Evolutionary conservation across 2,113 vertebrate genomes (phyloP).

Genomic region (Hydropotes inermis): DNA sequence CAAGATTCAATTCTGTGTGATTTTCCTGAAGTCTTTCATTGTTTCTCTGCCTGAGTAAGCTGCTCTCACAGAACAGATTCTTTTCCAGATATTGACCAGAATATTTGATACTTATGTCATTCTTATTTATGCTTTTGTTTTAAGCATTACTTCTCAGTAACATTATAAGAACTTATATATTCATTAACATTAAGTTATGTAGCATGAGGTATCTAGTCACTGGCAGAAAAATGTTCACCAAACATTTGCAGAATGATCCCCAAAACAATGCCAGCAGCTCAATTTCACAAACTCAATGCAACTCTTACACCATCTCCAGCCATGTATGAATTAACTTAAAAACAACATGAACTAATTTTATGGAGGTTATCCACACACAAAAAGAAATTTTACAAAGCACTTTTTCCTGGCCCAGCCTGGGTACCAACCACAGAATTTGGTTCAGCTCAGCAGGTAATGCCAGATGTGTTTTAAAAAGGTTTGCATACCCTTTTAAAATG

Average conservation of each 20-base stretch:
- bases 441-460: conserved; percentile 41
- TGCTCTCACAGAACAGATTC: background rate
- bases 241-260: background rate
- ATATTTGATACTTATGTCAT: background rate
- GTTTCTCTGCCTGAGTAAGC: background rate
- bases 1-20: background rate
- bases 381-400: conserved; percentile 47
- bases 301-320: background rate
- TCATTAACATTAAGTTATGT: background rate
- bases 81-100: background rate
- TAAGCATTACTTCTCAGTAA: background rate
- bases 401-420: background rate
- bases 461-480: conserved; percentile 32
- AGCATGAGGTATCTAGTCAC: background rate
- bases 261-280: background rate
- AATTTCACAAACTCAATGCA: conserved; percentile 1
- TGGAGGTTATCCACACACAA: conserved; percentile 40
- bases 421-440: background rate
- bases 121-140: conserved; percentile 18
- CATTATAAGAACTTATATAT: background rate
- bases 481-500: conserved; percentile 45
- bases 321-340: conserved; percentile 36
- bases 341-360: conserved; percentile 49
- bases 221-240: background rate
- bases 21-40: background rate